These are phyloP conservation scores for Hydra vulgaris DNA, from an alignment of 30 jellyfish, hydroid and myxozoan genomes.

Conservation along the genomic window DNA sequence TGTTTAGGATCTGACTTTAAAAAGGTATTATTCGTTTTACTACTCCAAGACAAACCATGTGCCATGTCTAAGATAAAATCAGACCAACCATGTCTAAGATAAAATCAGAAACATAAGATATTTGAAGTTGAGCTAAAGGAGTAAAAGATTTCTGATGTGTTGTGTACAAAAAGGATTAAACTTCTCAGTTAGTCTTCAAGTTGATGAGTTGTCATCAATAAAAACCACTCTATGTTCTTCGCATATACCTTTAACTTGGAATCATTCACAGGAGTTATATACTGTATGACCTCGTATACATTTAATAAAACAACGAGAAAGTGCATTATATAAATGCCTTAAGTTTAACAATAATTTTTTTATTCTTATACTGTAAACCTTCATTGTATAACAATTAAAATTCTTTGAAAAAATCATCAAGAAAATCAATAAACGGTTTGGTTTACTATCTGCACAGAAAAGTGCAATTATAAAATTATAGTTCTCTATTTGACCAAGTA, in stretches of 20 bases:
- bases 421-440: constrained; percentile 6
- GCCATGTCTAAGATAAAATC: no score
- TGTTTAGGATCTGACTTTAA: no score
- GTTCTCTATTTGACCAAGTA: constrained; percentile 22
- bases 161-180: constrained; percentile 5
- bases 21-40: no score
- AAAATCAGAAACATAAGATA: no score
- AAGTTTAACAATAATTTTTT: neutral
- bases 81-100: no score
- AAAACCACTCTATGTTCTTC: constrained; percentile 2
- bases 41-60: no score
- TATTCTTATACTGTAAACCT: neutral
- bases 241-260: constrained; percentile 17
- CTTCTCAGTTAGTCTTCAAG: neutral
- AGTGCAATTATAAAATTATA: neutral
- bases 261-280: constrained; percentile 41
- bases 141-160: no score
- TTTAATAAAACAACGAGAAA: constrained; percentile 36
- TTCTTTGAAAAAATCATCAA: neutral
- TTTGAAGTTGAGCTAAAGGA: no score
- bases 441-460: constrained; percentile 10
- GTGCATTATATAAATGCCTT: constrained; percentile 25
- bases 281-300: constrained; percentile 25
- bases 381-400: neutral
- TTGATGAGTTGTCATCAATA: neutral